These are phyloP conservation scores for Hyperoplus lanceolatus DNA, from an alignment of 2,797 vertebrate species.

Conservation along the genomic window DNA sequence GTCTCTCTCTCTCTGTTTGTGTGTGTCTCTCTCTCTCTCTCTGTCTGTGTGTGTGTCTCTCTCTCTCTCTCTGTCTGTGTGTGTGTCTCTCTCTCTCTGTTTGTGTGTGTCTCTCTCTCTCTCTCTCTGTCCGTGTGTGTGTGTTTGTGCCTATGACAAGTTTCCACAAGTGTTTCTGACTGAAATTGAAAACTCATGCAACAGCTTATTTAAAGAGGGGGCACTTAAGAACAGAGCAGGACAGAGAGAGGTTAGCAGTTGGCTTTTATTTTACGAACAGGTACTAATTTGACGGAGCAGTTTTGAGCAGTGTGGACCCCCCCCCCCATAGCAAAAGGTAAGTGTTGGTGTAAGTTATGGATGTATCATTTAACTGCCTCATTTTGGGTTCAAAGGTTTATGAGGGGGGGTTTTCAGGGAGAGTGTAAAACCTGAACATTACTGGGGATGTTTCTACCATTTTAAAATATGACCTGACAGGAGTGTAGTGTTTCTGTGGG, in stretches of 20 bases:
- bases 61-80: too few relatives aligned
- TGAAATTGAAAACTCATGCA: constrained; percentile 27
- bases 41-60: too few relatives aligned
- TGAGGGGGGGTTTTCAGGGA: neutral
- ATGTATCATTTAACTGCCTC: constrained; percentile 3
- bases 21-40: too few relatives aligned
- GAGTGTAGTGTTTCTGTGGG: neutral
- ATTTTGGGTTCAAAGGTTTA: constrained; percentile 27
- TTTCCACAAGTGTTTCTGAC: constrained; percentile 44
- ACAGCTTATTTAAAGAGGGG: constrained; percentile 43
- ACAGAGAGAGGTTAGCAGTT: constrained; percentile 9
- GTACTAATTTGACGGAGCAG: constrained; percentile 10
- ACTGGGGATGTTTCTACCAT: neutral
- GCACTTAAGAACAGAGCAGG: neutral
- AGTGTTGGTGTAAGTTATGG: constrained; percentile 33
- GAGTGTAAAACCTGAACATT: neutral
- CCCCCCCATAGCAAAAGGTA: constrained; percentile 24
- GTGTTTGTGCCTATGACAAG: constrained; percentile 47
- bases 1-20: neutral
- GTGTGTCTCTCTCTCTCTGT: too few relatives aligned
- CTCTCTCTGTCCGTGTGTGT: too few relatives aligned
- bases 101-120: too few relatives aligned
- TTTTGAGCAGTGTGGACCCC: constrained; percentile 11
- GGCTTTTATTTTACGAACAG: constrained; percentile 23
- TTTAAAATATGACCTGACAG: neutral